A percentile compares a stretch with the other conserved stretches of the same genome.
phyloP scores from a whole-genome alignment of 2,113 vertebrate species.

The Pluvialis apricaria region DNA sequence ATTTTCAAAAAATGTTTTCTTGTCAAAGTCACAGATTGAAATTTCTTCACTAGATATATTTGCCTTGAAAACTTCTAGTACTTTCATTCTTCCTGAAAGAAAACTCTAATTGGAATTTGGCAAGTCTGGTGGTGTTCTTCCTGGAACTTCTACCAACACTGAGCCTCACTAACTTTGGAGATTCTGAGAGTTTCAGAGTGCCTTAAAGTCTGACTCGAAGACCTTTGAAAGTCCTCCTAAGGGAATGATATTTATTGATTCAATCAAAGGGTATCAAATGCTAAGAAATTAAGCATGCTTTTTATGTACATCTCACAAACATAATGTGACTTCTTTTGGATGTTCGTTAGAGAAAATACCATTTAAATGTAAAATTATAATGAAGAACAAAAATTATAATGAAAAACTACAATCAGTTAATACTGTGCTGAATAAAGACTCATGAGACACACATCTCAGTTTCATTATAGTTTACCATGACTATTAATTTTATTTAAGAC shows the following conservation, averaged over 20 bases:
- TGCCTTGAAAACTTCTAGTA: not conserved
- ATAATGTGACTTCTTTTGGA: not conserved
- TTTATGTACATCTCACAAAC: not conserved
- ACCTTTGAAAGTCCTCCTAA: not conserved
- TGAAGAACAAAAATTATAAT: not conserved
- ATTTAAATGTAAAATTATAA: not conserved
- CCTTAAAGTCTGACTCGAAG: not conserved
- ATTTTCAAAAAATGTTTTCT: not conserved
- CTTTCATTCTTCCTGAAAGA: not conserved
- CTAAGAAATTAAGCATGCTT: not conserved
- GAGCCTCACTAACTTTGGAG: not conserved
- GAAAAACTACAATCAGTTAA: not conserved
- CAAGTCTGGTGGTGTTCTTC: not conserved
- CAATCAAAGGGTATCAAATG: not conserved
- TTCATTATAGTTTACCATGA: not conserved
- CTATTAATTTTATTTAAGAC: conserved; percentile 33
- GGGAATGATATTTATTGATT: not conserved
- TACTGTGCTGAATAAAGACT: not conserved
- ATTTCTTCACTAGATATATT: not conserved
- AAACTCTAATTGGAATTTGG: not conserved
- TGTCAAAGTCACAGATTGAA: not conserved
- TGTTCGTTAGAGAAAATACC: not conserved
- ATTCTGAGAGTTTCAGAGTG: not conserved
- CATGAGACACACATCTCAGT: not conserved
- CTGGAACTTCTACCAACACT: not conserved